Evolutionary conservation across 1,140 invertebrate genomes (phyloP), one percentile per base, ranked within the genome.

Genomic region (Trichomalopsis sarcophagae): DNA sequence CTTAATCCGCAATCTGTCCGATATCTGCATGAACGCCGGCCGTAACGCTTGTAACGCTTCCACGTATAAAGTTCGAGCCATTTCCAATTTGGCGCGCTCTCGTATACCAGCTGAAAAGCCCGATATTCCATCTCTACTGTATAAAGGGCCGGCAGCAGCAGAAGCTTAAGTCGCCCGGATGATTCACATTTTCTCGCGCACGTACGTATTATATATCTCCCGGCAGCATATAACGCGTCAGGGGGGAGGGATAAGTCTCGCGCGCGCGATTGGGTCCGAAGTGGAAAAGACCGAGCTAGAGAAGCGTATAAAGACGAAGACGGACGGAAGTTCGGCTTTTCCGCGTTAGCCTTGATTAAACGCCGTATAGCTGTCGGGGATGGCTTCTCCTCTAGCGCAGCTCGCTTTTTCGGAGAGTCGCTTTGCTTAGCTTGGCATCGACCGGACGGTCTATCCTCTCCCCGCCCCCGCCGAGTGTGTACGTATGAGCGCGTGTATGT

Each of bases 401-500:
- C 14, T 55, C 17, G 17, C 50, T 55, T n/a, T 62, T 62, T 62
- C 55, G 30, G 85, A 30, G 17, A 44, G 30, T 62, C 83, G 89
- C 87, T 88, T 88, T 86, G 84, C 87, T 88, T 87, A 74, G 77
- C 84, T 88, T 90, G 90, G 88, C 88, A 85, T 33, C 79, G 73
- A 74, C 83, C 84, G 84, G 55, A 62, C 55, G 17, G 55, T n/a
- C 55, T 62, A 62, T 62, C 17, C 82, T 84, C 50, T 69, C 85
- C 84, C 82, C 79, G 76, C 14, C 50, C n/a, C 68, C 13, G 17
- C 68, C 27, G 27, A 2, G 27, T 27, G 27, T 27, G 27, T 27
- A 30, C 11, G 0, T 44, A 40, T 30, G 7, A 4, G 40, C n/a
- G 68, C 30, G 47, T 13, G 27, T 2, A 17, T 62, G 47, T 47